Conservation (phyloP, 2,888 invertebrate species). For the Drosophila paracracens region DNA sequence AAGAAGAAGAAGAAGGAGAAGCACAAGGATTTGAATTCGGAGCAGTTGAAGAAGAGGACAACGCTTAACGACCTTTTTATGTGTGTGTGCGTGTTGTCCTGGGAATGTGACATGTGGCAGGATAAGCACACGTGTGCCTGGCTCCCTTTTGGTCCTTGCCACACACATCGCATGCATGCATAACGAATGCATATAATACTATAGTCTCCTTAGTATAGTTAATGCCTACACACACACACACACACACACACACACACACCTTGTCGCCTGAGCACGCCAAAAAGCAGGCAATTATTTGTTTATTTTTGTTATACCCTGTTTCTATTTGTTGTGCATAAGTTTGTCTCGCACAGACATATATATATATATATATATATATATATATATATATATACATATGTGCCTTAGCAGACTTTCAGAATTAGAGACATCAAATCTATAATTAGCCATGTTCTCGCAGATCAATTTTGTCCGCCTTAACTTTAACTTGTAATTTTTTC, state of each 20-base stretch:
- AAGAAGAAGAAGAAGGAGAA: not conserved
- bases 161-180: slow-evolving; percentile 57
- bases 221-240: slow-evolving; percentile 21
- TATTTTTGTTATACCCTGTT: not conserved
- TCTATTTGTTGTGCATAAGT: not conserved
- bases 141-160: slow-evolving; percentile 12
- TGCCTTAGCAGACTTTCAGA: not conserved
- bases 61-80: slow-evolving; percentile 60
- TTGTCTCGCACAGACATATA: not conserved
- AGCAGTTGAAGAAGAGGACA: not conserved
- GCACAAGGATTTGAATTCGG: not conserved
- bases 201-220: slow-evolving; percentile 50
- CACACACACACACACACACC: not conserved
- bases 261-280: not conserved
- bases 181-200: slow-evolving; percentile 51
- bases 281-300: slow-evolving; percentile 22
- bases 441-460: not conserved
- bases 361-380: too few species aligned
- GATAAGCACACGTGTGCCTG: slow-evolving; percentile 12
- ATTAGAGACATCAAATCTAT: not conserved
- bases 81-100: slow-evolving; percentile 26
- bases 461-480: not conserved
- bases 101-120: slow-evolving; percentile 54
- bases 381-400: not conserved
- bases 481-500: not conserved